phyloP scores from a whole-genome alignment of 2,113 vertebrate genomes.

The Stictonetta naevosa region DNA sequence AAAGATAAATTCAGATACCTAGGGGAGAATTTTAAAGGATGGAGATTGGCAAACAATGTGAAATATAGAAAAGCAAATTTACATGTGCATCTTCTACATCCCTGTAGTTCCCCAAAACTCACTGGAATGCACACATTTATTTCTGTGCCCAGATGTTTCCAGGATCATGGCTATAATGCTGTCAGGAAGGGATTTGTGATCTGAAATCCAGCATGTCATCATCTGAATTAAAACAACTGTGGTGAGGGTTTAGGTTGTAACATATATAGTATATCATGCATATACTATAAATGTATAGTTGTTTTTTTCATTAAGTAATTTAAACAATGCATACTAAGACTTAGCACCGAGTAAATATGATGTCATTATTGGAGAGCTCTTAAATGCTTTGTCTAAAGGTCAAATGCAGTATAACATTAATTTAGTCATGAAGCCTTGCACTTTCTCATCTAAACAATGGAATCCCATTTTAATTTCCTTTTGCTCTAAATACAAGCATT shows the following conservation, averaged over 20 bases:
- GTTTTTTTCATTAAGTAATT: slow-evolving; percentile 14
- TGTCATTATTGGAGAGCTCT: slow-evolving; percentile 6
- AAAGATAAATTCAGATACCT: slow-evolving; percentile 30
- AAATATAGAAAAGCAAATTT: neutral
- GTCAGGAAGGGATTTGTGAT: neutral
- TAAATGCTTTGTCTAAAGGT: slow-evolving; percentile 32
- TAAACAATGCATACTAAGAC: neutral
- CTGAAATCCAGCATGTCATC: neutral
- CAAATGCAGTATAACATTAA: slow-evolving; percentile 19
- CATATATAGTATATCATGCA: neutral
- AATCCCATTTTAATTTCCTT: slow-evolving; percentile 58
- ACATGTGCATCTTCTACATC: neutral
- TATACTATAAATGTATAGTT: neutral
- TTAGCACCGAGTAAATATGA: neutral
- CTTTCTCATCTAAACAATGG: slow-evolving; percentile 51
- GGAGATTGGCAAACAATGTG: neutral
- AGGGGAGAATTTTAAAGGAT: slow-evolving; percentile 14
- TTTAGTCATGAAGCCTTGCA: slow-evolving; percentile 46
- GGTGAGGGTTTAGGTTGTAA: neutral
- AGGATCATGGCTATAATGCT: neutral
- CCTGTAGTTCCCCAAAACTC: neutral
- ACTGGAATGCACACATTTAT: neutral
- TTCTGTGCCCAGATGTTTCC: neutral
- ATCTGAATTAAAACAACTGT: neutral
- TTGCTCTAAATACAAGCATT: slow-evolving; percentile 37